Conservation (phyloP, 2,888 invertebrate species). For the Boloria selene region DNA sequence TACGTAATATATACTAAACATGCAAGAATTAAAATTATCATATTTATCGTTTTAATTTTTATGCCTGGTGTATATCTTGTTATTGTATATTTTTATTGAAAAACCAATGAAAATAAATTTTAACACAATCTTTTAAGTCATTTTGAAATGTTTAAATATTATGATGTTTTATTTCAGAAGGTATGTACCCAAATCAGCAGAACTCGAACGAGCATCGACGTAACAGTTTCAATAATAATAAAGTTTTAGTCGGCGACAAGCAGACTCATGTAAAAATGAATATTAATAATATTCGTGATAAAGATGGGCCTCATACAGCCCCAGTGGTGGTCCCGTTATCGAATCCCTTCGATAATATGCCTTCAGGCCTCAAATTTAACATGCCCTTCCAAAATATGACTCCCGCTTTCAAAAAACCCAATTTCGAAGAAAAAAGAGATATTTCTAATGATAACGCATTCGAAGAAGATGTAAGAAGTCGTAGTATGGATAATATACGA, state of each 20-base stretch:
- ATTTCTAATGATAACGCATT: slow-evolving; percentile 50
- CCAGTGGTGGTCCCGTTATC: slow-evolving; percentile 56
- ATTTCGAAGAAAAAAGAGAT: slow-evolving; percentile 40
- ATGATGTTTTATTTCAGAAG: slow-evolving; percentile 55
- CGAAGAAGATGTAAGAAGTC: slow-evolving; percentile 58
- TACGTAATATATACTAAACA: too few relatives aligned
- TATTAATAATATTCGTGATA: slow-evolving; percentile 35
- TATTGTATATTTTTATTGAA: not conserved
- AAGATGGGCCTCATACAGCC: slow-evolving; percentile 50
- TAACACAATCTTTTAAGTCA: not conserved
- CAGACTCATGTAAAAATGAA: slow-evolving; percentile 13
- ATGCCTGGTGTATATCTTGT: too few relatives aligned
- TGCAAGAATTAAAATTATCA: too few relatives aligned
- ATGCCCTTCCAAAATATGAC: slow-evolving; percentile 39
- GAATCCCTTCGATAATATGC: slow-evolving; percentile 70
- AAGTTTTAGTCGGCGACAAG: slow-evolving; percentile 68
- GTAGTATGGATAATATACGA: slow-evolving; percentile 48
- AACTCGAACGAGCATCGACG: slow-evolving; percentile 73
- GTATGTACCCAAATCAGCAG: slow-evolving; percentile 69
- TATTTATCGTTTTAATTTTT: too few relatives aligned
- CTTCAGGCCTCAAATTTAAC: slow-evolving; percentile 51
- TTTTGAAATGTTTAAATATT: not conserved
- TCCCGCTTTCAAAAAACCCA: slow-evolving; percentile 11
- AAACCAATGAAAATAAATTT: too few relatives aligned
- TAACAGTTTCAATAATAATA: slow-evolving; percentile 73